A percentile compares a stretch with the other conserved stretches of the same genome.
These are phyloP conservation scores for Aulostomus chinensis DNA, from an alignment of 2,797 vertebrate species.

Conservation along the genomic window DNA sequence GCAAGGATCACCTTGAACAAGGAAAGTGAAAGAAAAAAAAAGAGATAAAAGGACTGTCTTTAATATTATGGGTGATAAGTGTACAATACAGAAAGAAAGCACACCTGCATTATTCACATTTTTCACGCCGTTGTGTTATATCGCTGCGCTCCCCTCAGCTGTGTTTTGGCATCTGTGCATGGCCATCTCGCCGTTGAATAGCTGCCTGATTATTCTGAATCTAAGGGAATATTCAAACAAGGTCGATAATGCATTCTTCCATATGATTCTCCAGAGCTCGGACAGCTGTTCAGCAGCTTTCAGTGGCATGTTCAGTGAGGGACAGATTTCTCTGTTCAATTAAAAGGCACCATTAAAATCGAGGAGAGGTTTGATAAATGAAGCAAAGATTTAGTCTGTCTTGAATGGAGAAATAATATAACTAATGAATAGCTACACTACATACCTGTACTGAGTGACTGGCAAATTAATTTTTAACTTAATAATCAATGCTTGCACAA, in stretches of 20 bases:
- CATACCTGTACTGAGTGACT: slow-evolving; percentile 12
- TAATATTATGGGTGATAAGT: slow-evolving; percentile 62
- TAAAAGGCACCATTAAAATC: slow-evolving; percentile 73
- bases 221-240: slow-evolving; percentile 80
- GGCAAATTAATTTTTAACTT: slow-evolving; percentile 51
- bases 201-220: slow-evolving; percentile 82
- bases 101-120: slow-evolving; percentile 75
- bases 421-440: slow-evolving; percentile 29
- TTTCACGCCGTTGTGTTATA: slow-evolving; percentile 45
- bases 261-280: slow-evolving; percentile 78
- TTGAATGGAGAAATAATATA: slow-evolving; percentile 18
- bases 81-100: slow-evolving; percentile 52
- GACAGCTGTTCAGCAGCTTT: slow-evolving; percentile 79
- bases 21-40: slow-evolving; percentile 39
- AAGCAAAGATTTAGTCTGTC: slow-evolving; percentile 50
- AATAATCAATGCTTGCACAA: slow-evolving; percentile 28
- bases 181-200: slow-evolving; percentile 77
- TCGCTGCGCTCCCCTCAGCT: slow-evolving; percentile 71
- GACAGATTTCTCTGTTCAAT: slow-evolving; percentile 76
- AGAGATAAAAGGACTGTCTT: slow-evolving; percentile 48
- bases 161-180: slow-evolving; percentile 78
- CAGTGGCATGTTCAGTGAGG: slow-evolving; percentile 66
- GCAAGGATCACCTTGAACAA: slow-evolving; percentile 74
- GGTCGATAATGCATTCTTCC: slow-evolving; percentile 78
- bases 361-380: slow-evolving; percentile 62